Evolutionary conservation across 2,797 vertebrate genomes (phyloP).

Genomic region (Zalophus californianus): DNA sequence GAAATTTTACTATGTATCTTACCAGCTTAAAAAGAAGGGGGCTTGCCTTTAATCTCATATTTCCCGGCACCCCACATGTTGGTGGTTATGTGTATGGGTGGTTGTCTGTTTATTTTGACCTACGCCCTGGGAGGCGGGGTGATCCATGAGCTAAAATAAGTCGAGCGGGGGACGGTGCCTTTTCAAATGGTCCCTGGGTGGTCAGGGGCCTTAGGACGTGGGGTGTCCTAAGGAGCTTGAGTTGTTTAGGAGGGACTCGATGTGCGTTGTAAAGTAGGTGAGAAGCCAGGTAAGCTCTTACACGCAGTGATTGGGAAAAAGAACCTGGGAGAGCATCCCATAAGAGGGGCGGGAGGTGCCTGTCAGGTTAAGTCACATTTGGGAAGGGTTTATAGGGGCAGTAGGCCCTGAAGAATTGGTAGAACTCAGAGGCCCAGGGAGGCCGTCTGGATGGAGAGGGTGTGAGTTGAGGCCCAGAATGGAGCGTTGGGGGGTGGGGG

Average conservation of each 20-base stretch:
- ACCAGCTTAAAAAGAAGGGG: neutral
- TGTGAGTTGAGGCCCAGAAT: neutral
- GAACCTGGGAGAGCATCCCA: neutral
- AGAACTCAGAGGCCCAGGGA: neutral
- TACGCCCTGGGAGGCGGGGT: too few relatives aligned
- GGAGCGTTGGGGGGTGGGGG: neutral
- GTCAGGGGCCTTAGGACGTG: neutral
- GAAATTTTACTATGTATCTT: neutral
- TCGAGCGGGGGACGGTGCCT: neutral
- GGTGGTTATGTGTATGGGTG: neutral
- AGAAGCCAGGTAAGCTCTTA: neutral
- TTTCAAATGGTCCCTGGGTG: too few relatives aligned
- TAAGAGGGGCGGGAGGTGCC: neutral
- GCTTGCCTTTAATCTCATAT: neutral
- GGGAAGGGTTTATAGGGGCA: neutral
- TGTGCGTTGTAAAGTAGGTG: neutral
- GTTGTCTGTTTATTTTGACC: neutral
- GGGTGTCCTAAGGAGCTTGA: neutral
- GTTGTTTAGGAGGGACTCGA: neutral
- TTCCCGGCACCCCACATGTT: rapidly evolving
- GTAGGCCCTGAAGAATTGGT: neutral
- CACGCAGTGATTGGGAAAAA: neutral
- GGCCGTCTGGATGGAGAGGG: neutral
- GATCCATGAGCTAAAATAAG: neutral
- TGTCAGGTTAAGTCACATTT: neutral